Evolutionary conservation across 2,888 invertebrate genomes (phyloP).

Genomic region (Tetragonula carbonaria): DNA sequence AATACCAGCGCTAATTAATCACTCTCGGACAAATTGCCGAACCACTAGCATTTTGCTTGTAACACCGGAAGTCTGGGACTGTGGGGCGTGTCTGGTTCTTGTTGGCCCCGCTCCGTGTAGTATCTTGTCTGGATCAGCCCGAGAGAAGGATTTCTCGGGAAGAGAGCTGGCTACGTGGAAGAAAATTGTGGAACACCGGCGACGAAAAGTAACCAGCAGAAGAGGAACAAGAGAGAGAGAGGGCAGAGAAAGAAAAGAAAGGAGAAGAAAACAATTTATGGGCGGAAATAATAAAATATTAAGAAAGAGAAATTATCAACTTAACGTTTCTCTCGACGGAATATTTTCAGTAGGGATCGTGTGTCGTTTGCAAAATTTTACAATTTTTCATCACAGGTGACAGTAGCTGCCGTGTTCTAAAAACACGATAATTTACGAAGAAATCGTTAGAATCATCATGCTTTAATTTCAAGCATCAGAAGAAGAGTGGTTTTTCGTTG

Average conservation of each 20-base stretch:
- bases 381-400: too few species aligned
- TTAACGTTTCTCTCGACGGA: too few species aligned
- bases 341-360: too few species aligned
- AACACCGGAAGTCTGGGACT: constrained; percentile 56
- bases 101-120: constrained; percentile 44
- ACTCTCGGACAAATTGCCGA: constrained; percentile 78
- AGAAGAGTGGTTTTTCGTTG: too few species aligned
- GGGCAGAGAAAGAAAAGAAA: neutral
- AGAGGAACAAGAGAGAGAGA: neutral
- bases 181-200: constrained; percentile 6
- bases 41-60: constrained; percentile 66
- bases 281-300: neutral
- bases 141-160: constrained; percentile 41
- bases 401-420: too few species aligned
- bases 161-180: constrained; percentile 13
- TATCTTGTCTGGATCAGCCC: constrained; percentile 58
- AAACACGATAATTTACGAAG: too few species aligned
- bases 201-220: neutral
- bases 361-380: too few species aligned
- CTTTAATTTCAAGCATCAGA: too few species aligned
- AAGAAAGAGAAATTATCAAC: neutral
- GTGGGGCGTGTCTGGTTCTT: constrained; percentile 61
- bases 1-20: constrained; percentile 76
- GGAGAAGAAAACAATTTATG: neutral
- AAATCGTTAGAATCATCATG: too few species aligned